Evolutionary conservation across 2,888 invertebrate genomes (phyloP).

Genomic region (Tuberolachnus salignus): DNA sequence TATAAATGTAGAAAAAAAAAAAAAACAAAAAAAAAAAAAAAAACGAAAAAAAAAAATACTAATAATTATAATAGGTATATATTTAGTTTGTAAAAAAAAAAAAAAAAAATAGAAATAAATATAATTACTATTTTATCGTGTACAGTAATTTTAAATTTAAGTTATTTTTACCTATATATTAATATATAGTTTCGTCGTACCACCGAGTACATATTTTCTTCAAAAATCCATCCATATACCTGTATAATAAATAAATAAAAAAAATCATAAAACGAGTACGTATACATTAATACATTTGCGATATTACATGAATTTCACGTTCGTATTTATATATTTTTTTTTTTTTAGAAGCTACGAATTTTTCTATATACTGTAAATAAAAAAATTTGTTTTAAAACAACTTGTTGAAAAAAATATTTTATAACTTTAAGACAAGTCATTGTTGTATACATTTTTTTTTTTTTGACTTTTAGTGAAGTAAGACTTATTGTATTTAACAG

Average conservation of each 20-base stretch:
- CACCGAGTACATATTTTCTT: constrained; percentile 5
- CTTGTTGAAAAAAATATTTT: constrained; percentile 54
- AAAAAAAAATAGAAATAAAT: neutral
- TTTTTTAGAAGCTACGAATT: constrained; percentile 43
- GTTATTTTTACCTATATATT: constrained; percentile 11
- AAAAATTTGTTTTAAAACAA: constrained; percentile 54
- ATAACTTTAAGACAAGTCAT: constrained; percentile 54
- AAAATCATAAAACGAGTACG: neutral
- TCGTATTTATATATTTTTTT: constrained; percentile 37
- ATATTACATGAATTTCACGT: constrained; percentile 33
- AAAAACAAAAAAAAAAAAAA: constrained; percentile 15
- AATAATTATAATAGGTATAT: neutral
- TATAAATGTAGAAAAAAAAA: constrained; percentile 6
- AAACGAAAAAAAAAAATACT: neutral
- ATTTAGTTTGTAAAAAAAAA: constrained; percentile 20
- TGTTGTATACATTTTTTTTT: constrained; percentile 53
- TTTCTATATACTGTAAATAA: constrained; percentile 54
- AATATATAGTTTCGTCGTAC: constrained; percentile 38
- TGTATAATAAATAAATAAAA: neutral
- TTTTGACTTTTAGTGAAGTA: constrained; percentile 41
- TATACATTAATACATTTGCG: constrained; percentile 3
- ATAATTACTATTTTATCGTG: constrained; percentile 25
- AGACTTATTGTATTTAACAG: constrained; percentile 46
- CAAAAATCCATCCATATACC: constrained; percentile 47
- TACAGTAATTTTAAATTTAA: constrained; percentile 25